Conservation (phyloP, 1,140 invertebrate species). For the Lerema accius region DNA sequence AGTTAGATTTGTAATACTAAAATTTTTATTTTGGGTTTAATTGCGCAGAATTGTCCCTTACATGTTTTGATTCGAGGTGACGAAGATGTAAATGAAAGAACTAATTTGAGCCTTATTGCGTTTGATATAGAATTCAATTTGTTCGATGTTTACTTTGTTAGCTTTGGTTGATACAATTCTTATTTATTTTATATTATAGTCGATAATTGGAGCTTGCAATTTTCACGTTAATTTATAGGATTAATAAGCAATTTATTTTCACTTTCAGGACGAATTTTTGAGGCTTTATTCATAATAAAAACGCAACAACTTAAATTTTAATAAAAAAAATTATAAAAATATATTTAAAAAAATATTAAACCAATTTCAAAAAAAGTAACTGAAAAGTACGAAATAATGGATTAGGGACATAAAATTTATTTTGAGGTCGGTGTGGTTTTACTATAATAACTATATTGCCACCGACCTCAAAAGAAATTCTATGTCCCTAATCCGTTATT, state of each 20-base stretch:
- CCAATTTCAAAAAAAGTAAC: too few species aligned
- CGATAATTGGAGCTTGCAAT: constrained; percentile 47
- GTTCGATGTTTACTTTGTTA: constrained; percentile 1
- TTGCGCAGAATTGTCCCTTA: constrained; percentile 72
- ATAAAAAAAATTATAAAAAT: too few species aligned
- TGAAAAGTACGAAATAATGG: too few species aligned
- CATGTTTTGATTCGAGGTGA: constrained; percentile 54
- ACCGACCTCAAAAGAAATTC: too few species aligned
- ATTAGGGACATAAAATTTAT: too few species aligned
- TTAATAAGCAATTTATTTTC: constrained; percentile 32
- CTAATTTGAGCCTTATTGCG: constrained; percentile 29
- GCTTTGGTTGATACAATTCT: constrained; percentile 43
- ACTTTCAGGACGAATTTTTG: too few species aligned
- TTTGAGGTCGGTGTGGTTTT: too few species aligned
- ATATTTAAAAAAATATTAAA: too few species aligned
- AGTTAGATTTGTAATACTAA: constrained; percentile 42
- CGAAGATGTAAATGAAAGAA: constrained; percentile 36
- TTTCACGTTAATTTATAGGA: constrained; percentile 36
- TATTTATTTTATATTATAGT: constrained; percentile 53
- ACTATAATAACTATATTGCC: too few species aligned
- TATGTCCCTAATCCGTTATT: too few species aligned
- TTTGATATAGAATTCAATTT: constrained; percentile 7
- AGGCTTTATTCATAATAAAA: too few species aligned
- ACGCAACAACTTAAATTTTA: too few species aligned
- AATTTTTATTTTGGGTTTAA: constrained; percentile 71